Evolutionary conservation across 2,888 invertebrate species (phyloP).

Genomic region (Eudiplozoon nipponicum): DNA sequence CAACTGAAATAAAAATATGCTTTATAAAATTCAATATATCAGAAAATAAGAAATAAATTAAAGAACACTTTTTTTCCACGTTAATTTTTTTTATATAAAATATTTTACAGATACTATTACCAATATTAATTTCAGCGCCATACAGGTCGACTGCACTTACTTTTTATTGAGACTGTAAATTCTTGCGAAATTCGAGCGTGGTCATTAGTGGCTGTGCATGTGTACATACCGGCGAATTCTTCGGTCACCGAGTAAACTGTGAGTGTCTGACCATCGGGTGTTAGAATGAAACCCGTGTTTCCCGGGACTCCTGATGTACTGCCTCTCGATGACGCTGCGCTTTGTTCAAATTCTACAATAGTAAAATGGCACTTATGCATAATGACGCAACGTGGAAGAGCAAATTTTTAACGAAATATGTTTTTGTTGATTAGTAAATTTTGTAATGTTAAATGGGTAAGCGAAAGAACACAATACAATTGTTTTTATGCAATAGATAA

Average conservation of each 20-base stretch:
- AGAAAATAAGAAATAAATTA: neutral
- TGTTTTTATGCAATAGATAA: too few relatives aligned
- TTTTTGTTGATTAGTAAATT: too few relatives aligned
- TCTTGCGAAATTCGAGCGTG: constrained; percentile 7
- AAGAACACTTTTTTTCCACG: neutral
- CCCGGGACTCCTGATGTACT: too few relatives aligned
- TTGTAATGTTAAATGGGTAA: too few relatives aligned
- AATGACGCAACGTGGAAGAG: too few relatives aligned
- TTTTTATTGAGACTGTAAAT: constrained; percentile 10
- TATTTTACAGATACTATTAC: neutral
- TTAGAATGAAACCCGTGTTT: too few relatives aligned
- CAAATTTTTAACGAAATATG: too few relatives aligned
- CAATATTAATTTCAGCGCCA: neutral
- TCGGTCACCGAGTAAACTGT: constrained; percentile 8
- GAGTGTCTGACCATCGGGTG: constrained; percentile 6
- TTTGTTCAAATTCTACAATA: too few relatives aligned
- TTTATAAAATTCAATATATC: neutral
- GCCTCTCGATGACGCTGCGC: too few relatives aligned
- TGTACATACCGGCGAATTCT: constrained; percentile 6
- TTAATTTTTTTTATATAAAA: neutral
- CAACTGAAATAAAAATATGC: neutral
- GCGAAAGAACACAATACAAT: too few relatives aligned
- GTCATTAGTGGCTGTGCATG: constrained; percentile 12
- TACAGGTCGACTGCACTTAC: neutral
- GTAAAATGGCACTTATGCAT: too few relatives aligned